Conservation (phyloP, 2,888 invertebrate genomes). For the Agonopterix heracliana region DNA sequence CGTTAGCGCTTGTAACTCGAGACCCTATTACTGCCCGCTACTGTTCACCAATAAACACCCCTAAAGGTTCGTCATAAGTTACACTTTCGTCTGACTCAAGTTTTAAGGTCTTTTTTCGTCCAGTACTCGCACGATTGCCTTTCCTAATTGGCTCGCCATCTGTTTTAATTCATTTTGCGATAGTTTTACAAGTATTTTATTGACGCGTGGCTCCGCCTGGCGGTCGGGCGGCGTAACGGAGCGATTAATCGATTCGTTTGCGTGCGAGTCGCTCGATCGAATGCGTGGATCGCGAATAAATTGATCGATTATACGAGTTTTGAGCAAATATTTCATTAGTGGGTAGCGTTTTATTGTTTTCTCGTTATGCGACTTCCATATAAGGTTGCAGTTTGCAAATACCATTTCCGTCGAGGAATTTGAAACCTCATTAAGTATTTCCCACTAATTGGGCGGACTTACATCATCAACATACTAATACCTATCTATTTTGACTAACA, state of each 20-base stretch:
- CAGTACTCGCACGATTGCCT: conserved; percentile 72
- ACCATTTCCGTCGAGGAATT: conserved; percentile 12
- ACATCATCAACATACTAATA: conserved; percentile 1
- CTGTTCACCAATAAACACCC: conserved; percentile 35
- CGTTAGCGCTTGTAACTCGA: conserved; percentile 69
- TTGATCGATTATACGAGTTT: conserved; percentile 50
- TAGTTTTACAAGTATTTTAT: conserved; percentile 76
- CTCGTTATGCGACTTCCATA: conserved; percentile 16
- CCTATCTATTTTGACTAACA: neutral
- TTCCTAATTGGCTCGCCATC: conserved; percentile 74
- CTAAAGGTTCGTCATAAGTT: conserved; percentile 30
- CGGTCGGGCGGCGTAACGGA: conserved; percentile 56
- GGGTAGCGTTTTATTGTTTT: conserved; percentile 32
- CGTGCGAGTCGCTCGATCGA: conserved; percentile 59
- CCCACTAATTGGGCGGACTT: conserved; percentile 1
- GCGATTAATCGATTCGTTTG: conserved; percentile 73
- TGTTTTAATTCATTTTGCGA: conserved; percentile 75
- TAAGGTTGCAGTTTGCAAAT: conserved; percentile 15
- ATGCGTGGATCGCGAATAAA: conserved; percentile 40
- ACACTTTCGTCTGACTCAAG: conserved; percentile 28
- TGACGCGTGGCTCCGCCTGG: conserved; percentile 73
- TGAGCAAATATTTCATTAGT: conserved; percentile 40
- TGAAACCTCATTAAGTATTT: conserved; percentile 3
- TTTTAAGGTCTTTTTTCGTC: conserved; percentile 59
- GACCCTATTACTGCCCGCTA: conserved; percentile 51